phyloP scores from a whole-genome alignment of 2,797 vertebrate species.

The Enteromius afrohamiltoni region DNA sequence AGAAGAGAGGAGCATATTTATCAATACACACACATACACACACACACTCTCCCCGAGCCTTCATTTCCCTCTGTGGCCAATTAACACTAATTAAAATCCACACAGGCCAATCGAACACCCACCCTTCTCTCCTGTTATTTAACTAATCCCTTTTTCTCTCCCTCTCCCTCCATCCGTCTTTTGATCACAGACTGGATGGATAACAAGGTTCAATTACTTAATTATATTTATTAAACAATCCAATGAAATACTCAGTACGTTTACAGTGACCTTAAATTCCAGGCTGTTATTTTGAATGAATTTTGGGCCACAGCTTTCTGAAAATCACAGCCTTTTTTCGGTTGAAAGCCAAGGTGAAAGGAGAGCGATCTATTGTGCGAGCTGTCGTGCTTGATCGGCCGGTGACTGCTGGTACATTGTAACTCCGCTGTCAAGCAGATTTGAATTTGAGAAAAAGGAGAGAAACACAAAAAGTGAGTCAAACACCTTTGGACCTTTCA shows the following conservation, averaged over 20 bases:
- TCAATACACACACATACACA: conserved; percentile 32
- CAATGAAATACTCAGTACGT: not conserved
- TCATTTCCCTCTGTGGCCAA: conserved; percentile 81
- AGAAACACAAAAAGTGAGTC: conserved; percentile 45
- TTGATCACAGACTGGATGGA: conserved; percentile 54
- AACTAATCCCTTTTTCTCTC: conserved; percentile 54
- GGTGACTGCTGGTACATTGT: conserved; percentile 14
- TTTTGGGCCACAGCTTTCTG: not conserved
- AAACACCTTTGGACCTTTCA: conserved; percentile 64
- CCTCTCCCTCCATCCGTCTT: conserved; percentile 42
- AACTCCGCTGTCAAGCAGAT: conserved; percentile 32
- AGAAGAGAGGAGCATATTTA: conserved; percentile 40
- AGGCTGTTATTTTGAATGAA: not conserved
- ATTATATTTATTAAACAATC: conserved; percentile 45
- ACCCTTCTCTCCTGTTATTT: conserved; percentile 60
- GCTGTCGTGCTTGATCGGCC: conserved; percentile 24
- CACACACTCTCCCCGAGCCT: conserved; percentile 32
- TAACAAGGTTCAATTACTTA: conserved; percentile 64
- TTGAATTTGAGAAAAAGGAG: conserved; percentile 29
- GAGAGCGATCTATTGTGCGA: conserved; percentile 11
- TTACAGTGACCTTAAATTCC: not conserved
- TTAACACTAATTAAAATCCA: conserved; percentile 80
- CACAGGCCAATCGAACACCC: conserved; percentile 67
- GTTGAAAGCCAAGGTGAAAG: conserved; percentile 33
- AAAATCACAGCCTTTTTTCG: conserved; percentile 40